Percentiles rank a stretch among this genome's conserved stretches.
These are phyloP conservation scores for Glyphotaelius pellucidus DNA, from an alignment of 2,888 invertebrate genomes.

Conservation along the genomic window DNA sequence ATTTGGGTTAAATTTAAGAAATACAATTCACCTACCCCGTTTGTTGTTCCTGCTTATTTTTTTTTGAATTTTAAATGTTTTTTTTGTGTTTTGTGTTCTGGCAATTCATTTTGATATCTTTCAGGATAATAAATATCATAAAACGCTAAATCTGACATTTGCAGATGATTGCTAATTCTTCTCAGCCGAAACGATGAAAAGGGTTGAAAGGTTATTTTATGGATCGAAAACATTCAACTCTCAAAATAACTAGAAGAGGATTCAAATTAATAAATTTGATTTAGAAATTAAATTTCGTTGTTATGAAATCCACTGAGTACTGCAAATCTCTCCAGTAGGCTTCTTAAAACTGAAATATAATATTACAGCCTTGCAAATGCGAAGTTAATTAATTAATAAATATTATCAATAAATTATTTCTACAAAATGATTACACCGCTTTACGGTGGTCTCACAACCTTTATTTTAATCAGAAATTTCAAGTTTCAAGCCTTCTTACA, in stretches of 20 bases:
- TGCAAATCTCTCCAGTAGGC: neutral
- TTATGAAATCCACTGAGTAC: neutral
- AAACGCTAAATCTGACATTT: neutral
- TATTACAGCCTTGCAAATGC: neutral
- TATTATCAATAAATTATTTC: neutral
- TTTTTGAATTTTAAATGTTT: too few relatives aligned
- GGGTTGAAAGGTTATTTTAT: constrained; percentile 2
- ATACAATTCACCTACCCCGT: too few relatives aligned
- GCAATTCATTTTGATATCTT: neutral
- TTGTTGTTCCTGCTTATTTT: too few relatives aligned
- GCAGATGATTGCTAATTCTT: neutral
- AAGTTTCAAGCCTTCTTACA: too few relatives aligned
- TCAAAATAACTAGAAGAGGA: neutral
- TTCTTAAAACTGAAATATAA: neutral
- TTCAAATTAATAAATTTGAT: neutral
- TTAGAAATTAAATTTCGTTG: neutral
- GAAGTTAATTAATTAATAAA: neutral
- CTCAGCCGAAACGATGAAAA: neutral
- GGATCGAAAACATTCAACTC: neutral
- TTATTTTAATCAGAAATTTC: too few relatives aligned
- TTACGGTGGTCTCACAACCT: neutral
- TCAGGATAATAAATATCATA: neutral
- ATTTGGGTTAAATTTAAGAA: too few relatives aligned
- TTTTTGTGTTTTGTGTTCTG: neutral
- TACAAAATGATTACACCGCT: neutral